Evolutionary conservation across 2,113 vertebrate species (phyloP).

Genomic region (Eolophus roseicapilla): DNA sequence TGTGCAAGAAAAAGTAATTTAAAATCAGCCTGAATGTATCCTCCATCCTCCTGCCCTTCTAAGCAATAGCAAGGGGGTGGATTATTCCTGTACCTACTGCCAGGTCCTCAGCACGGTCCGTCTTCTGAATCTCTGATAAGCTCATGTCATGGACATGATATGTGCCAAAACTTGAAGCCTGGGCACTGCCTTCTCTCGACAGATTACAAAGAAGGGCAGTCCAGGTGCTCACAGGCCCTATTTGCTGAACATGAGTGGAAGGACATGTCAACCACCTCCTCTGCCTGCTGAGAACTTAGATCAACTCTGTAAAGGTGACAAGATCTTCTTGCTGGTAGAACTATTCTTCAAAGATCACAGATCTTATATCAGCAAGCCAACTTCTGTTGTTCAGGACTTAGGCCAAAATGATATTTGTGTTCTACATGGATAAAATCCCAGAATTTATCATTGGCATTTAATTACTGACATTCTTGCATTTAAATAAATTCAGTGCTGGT

Average conservation of each 20-base stretch:
- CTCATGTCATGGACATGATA: neutral
- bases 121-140: neutral
- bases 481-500: neutral
- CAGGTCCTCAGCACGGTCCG: neutral
- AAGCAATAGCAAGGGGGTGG: neutral
- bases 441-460: neutral
- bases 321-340: neutral
- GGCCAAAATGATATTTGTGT: neutral
- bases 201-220: neutral
- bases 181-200: neutral
- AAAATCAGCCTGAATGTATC: neutral
- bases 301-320: neutral
- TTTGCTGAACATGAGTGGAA: neutral
- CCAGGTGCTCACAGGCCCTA: fast-evolving
- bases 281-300: neutral
- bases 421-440: neutral
- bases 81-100: neutral
- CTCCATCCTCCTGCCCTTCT: neutral
- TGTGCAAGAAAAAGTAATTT: neutral
- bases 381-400: neutral
- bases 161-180: neutral
- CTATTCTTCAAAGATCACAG: neutral
- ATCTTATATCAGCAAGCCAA: neutral
- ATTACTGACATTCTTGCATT: neutral
- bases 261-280: neutral